Conservation (phyloP, 2,797 vertebrate genomes). For the Artibeus lituratus region DNA sequence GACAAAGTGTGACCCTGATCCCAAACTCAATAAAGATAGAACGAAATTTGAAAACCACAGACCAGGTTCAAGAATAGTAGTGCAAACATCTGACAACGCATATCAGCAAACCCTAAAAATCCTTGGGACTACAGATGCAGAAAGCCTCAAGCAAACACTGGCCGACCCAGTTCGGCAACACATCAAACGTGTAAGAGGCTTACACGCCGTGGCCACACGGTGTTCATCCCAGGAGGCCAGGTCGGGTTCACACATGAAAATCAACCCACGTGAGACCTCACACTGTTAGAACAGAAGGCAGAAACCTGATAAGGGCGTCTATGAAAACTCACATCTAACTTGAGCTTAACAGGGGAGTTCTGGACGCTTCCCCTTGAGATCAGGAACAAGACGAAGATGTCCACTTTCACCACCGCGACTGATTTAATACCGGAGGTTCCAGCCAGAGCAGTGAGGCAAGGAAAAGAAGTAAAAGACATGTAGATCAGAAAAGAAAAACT, state of each 20-base stretch:
- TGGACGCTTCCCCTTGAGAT: accelerated
- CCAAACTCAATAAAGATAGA: neutral
- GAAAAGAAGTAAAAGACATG: neutral
- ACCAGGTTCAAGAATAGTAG: neutral
- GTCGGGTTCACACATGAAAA: neutral
- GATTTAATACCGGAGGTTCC: neutral
- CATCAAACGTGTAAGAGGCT: neutral
- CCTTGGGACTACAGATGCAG: neutral
- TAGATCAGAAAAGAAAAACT: neutral
- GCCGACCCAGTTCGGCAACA: neutral
- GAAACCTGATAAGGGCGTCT: neutral
- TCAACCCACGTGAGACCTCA: accelerated
- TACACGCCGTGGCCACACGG: neutral
- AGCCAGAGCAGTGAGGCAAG: neutral
- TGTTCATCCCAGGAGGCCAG: neutral
- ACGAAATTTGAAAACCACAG: neutral
- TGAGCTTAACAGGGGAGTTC: neutral
- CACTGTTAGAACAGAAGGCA: neutral
- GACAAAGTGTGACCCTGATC: neutral
- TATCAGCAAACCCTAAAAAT: neutral
- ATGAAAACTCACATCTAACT: neutral
- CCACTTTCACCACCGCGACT: accelerated
- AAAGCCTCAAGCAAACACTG: neutral
- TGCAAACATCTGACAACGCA: neutral
- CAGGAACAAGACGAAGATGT: too few relatives aligned